Percentiles rank a stretch among this genome's conserved stretches.
Evolutionary conservation across 2,797 vertebrate species (phyloP).

Genomic region (Poecile montanus): DNA sequence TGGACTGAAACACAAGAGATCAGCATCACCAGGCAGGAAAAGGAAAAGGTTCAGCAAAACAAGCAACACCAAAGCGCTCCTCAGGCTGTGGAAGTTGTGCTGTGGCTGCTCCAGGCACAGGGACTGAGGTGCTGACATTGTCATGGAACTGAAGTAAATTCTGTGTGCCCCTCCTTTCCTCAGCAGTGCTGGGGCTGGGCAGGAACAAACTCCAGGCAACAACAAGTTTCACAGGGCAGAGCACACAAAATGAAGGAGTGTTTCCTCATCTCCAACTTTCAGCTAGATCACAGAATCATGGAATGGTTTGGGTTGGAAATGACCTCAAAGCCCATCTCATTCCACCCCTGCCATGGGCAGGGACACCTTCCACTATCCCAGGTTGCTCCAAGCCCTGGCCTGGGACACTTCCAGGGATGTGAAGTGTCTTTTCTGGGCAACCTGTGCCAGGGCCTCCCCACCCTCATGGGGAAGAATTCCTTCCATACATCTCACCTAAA

Average conservation of each 20-base stretch:
- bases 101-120: background rate
- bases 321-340: background rate
- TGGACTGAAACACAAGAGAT: slow-evolving; percentile 84
- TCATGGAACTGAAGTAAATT: accelerated
- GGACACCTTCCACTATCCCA: background rate
- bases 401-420: background rate
- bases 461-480: background rate
- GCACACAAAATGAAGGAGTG: background rate
- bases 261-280: background rate
- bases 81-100: accelerated
- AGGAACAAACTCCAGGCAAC: background rate
- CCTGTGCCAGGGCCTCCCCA: background rate
- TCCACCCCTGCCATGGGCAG: background rate
- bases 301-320: background rate
- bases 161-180: accelerated
- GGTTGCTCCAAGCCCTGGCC: accelerated
- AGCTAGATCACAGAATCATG: background rate
- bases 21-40: background rate
- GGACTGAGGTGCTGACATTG: background rate
- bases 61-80: background rate
- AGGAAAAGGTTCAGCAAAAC: background rate
- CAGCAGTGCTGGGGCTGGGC: background rate
- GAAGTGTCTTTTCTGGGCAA: background rate
- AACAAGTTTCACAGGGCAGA: background rate
- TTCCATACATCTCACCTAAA: background rate